A percentile compares a stretch with the other conserved stretches of the same genome.
These are phyloP conservation scores for Sialis fuliginosa DNA, from an alignment of 2,888 invertebrate genomes.

Conservation along the genomic window DNA sequence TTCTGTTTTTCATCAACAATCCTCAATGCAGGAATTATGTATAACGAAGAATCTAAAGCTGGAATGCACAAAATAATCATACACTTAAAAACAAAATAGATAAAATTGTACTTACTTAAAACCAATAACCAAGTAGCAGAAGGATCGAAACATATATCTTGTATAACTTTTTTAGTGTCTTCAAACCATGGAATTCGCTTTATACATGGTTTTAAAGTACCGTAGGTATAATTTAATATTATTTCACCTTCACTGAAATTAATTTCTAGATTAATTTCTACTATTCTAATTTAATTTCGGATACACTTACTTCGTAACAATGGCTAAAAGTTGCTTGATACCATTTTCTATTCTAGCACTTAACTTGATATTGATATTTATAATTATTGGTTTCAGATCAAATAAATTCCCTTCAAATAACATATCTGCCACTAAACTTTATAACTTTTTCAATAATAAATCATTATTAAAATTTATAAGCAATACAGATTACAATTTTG, in stretches of 20 bases:
- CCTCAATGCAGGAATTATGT: slow-evolving; percentile 39
- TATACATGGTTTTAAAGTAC: slow-evolving; percentile 21
- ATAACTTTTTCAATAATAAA: not conserved
- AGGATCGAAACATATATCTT: slow-evolving; percentile 69
- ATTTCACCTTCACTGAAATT: slow-evolving; percentile 21
- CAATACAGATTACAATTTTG: too few relatives aligned
- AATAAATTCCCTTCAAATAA: slow-evolving; percentile 17
- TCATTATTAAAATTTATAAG: not conserved
- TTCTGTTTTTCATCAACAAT: slow-evolving; percentile 33
- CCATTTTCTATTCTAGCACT: slow-evolving; percentile 24
- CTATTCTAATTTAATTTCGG: not conserved
- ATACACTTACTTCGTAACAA: slow-evolving; percentile 19
- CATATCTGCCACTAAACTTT: slow-evolving; percentile 5
- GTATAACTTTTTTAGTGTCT: slow-evolving; percentile 27
- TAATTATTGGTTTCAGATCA: slow-evolving; percentile 21
- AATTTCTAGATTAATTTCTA: slow-evolving; percentile 1
- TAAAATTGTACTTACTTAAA: slow-evolving; percentile 28
- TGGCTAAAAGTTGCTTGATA: slow-evolving; percentile 23
- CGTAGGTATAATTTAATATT: slow-evolving; percentile 23
- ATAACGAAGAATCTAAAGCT: slow-evolving; percentile 38
- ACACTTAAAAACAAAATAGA: too few relatives aligned
- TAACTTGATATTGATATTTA: slow-evolving; percentile 22
- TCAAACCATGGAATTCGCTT: slow-evolving; percentile 24
- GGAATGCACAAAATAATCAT: slow-evolving; percentile 11
- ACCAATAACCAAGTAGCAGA: slow-evolving; percentile 60